phyloP scores from a whole-genome alignment of 2,888 invertebrate species.

The Cheilosia pagana region DNA sequence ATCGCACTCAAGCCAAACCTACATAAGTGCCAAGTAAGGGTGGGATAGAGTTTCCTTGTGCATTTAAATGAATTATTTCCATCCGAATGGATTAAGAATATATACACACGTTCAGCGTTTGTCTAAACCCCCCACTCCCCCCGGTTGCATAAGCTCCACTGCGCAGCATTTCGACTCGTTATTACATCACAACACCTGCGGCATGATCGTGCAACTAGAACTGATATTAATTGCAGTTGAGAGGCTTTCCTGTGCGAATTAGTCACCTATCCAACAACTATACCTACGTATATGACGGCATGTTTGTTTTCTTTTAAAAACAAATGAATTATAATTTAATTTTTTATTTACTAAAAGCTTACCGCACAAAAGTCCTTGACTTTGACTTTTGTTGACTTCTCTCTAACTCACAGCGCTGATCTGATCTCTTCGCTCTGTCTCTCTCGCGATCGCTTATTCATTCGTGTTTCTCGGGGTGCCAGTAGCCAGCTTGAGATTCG shows the following conservation, averaged over 20 bases:
- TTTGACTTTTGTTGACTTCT: slow-evolving; percentile 84
- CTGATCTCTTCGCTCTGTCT: slow-evolving; percentile 14
- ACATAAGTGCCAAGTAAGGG: slow-evolving; percentile 3
- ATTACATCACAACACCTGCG: slow-evolving; percentile 37
- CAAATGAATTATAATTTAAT: slow-evolving; percentile 20
- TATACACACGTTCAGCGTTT: slow-evolving; percentile 10
- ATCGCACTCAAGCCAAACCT: slow-evolving; percentile 19
- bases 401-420: slow-evolving; percentile 61
- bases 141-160: slow-evolving; percentile 37
- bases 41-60: slow-evolving; percentile 21
- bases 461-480: slow-evolving; percentile 41
- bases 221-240: slow-evolving; percentile 13
- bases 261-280: neutral
- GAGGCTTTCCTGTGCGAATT: slow-evolving; percentile 21
- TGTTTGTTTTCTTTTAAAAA: neutral
- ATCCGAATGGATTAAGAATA: slow-evolving; percentile 8
- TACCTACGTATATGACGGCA: neutral
- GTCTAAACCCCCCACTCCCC: neutral
- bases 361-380: slow-evolving; percentile 82
- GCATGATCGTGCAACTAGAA: slow-evolving; percentile 25
- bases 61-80: slow-evolving; percentile 16
- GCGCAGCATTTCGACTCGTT: slow-evolving; percentile 37
- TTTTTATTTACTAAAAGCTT: slow-evolving; percentile 56
- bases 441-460: slow-evolving; percentile 4
- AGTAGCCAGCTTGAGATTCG: slow-evolving; percentile 42